A percentile compares a stretch with the other conserved stretches of the same genome.
Conservation (phyloP, 2,888 invertebrate species). For the Philereme vetulata region DNA sequence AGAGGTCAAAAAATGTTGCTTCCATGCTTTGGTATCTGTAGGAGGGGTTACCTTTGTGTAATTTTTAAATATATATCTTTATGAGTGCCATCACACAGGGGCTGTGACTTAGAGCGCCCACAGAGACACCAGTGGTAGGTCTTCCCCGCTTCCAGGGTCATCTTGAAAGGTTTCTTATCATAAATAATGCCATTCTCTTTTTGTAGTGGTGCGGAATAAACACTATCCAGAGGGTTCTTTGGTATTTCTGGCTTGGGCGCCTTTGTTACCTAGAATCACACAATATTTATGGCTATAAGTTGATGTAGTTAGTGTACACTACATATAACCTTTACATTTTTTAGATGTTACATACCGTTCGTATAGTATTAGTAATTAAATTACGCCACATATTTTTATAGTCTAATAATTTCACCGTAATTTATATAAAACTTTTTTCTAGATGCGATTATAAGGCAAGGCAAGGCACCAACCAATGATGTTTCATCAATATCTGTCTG, state of each 20-base stretch:
- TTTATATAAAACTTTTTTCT: no score
- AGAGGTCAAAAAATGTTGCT: no score
- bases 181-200: constrained; percentile 89
- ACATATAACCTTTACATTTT: neutral
- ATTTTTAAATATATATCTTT: constrained; percentile 89
- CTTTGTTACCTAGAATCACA: constrained; percentile 64
- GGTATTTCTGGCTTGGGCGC: constrained; percentile 85
- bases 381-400: constrained; percentile 2
- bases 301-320: neutral
- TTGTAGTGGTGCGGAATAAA: constrained; percentile 86
- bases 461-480: no score
- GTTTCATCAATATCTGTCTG: no score
- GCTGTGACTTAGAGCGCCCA: constrained; percentile 95
- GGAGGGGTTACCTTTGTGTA: constrained; percentile 82
- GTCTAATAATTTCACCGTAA: no score
- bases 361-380: constrained; percentile 24
- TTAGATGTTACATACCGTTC: constrained; percentile 31
- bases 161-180: constrained; percentile 95
- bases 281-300: neutral
- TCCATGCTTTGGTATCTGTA: no score
- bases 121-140: constrained; percentile 96
- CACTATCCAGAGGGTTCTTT: constrained; percentile 84
- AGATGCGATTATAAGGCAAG: no score
- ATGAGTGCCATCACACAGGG: constrained; percentile 97
- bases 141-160: constrained; percentile 89